phyloP scores from a whole-genome alignment of 2,888 invertebrate species.

The Anthophora plumipes region DNA sequence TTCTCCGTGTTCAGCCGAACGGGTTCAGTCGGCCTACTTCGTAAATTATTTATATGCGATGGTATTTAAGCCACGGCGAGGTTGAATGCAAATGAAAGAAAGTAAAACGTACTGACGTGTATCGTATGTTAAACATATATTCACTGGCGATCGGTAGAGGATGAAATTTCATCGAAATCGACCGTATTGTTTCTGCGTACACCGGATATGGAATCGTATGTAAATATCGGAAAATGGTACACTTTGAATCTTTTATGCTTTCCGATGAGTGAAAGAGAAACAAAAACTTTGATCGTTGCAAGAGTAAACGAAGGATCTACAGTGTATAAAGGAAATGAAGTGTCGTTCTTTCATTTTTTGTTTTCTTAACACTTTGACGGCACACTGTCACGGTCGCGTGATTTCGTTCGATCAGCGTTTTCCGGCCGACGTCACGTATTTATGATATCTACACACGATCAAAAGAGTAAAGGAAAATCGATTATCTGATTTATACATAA shows the following conservation, averaged over 20 bases:
- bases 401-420: too few relatives aligned
- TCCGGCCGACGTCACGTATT: too few relatives aligned
- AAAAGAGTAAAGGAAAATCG: too few relatives aligned
- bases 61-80: conserved; percentile 62
- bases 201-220: conserved; percentile 3
- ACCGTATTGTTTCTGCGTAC: background rate
- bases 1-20: background rate
- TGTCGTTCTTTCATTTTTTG: too few relatives aligned
- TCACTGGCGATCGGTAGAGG: conserved; percentile 7
- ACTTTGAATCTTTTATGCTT: conserved; percentile 25
- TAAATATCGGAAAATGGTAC: background rate
- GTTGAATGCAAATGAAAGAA: conserved; percentile 76
- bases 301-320: too few relatives aligned
- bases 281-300: too few relatives aligned
- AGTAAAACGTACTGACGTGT: conserved; percentile 73
- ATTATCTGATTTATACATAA: too few relatives aligned
- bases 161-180: conserved; percentile 27
- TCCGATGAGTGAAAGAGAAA: background rate
- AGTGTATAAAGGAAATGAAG: too few relatives aligned
- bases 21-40: conserved; percentile 2
- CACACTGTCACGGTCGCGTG: too few relatives aligned
- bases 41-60: conserved; percentile 58
- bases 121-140: conserved; percentile 47
- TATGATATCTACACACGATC: too few relatives aligned
- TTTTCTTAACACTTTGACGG: too few relatives aligned